phyloP scores from a whole-genome alignment of 2,888 invertebrate genomes.

The Scaeva pyrastri region DNA sequence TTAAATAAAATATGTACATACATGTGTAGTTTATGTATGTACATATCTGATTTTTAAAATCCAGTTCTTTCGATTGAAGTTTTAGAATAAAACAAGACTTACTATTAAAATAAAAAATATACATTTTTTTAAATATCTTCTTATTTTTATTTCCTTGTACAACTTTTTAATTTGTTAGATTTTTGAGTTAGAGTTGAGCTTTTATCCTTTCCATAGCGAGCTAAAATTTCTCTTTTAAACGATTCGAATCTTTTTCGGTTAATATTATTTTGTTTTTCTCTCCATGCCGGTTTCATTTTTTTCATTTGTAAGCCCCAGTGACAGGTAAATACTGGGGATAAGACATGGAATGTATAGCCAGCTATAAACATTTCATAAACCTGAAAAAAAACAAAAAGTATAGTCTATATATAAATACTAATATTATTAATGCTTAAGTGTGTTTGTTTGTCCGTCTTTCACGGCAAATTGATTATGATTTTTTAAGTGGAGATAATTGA shows the following conservation, averaged over 20 bases:
- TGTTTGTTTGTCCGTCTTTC: too few relatives aligned
- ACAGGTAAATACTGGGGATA: conserved; percentile 94
- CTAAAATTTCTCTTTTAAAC: conserved; percentile 93
- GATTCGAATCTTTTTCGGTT: conserved; percentile 92
- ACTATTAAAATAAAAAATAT: background rate
- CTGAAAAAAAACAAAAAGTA: conserved; percentile 84
- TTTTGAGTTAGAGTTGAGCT: conserved; percentile 55
- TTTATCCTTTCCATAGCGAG: conserved; percentile 85
- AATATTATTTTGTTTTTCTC: conserved; percentile 93
- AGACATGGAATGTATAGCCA: conserved; percentile 93
- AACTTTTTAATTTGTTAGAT: conserved; percentile 54
- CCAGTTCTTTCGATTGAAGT: too few relatives aligned
- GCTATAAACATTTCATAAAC: conserved; percentile 96
- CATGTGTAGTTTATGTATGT: too few relatives aligned
- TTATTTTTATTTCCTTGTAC: conserved; percentile 50
- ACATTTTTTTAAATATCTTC: conserved; percentile 1
- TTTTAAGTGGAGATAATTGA: too few relatives aligned
- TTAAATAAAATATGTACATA: too few relatives aligned
- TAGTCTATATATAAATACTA: background rate
- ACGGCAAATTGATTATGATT: too few relatives aligned
- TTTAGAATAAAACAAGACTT: too few relatives aligned
- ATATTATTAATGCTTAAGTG: too few relatives aligned
- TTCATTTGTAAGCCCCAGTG: conserved; percentile 95
- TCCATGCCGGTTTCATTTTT: conserved; percentile 91
- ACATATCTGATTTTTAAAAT: too few relatives aligned